Evolutionary conservation across 1,140 invertebrate genomes (phyloP).

Genomic region (Nilaparvata lugens): DNA sequence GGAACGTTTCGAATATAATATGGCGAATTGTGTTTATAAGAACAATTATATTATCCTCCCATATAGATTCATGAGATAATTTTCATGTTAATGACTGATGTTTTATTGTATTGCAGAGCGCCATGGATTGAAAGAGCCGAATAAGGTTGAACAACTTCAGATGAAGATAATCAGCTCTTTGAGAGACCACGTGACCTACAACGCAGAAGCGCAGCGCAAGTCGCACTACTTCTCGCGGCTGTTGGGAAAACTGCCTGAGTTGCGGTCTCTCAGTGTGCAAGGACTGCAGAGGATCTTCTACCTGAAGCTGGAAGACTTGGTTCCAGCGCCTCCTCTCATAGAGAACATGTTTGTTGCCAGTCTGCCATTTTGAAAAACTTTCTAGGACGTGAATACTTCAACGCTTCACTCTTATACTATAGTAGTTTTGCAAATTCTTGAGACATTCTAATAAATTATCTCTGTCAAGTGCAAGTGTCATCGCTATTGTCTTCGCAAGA

Average conservation of each 20-base stretch:
- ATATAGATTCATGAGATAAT: too few species aligned
- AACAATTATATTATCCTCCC: too few species aligned
- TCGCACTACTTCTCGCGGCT: conserved; percentile 86
- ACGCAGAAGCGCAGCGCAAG: conserved; percentile 77
- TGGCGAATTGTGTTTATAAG: too few species aligned
- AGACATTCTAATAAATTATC: background rate
- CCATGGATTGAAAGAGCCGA: conserved; percentile 83
- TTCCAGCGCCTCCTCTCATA: conserved; percentile 83
- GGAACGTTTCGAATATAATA: too few species aligned
- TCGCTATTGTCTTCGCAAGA: background rate
- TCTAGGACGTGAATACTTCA: background rate
- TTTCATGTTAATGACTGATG: too few species aligned
- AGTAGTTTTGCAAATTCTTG: background rate
- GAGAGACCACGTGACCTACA: conserved; percentile 89
- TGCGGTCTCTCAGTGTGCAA: conserved; percentile 83
- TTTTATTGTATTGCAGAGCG: conserved; percentile 56
- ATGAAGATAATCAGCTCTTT: conserved; percentile 92
- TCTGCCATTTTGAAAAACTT: conserved; percentile 66
- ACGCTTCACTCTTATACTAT: background rate
- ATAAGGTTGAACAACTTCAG: conserved; percentile 85
- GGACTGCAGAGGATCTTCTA: conserved; percentile 91
- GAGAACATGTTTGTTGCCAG: conserved; percentile 92
- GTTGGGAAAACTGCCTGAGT: conserved; percentile 81
- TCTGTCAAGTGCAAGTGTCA: background rate
- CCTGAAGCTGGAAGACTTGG: conserved; percentile 84